Conservation (phyloP, 2,797 vertebrate genomes). For the Acipenser oxyrinchus region DNA sequence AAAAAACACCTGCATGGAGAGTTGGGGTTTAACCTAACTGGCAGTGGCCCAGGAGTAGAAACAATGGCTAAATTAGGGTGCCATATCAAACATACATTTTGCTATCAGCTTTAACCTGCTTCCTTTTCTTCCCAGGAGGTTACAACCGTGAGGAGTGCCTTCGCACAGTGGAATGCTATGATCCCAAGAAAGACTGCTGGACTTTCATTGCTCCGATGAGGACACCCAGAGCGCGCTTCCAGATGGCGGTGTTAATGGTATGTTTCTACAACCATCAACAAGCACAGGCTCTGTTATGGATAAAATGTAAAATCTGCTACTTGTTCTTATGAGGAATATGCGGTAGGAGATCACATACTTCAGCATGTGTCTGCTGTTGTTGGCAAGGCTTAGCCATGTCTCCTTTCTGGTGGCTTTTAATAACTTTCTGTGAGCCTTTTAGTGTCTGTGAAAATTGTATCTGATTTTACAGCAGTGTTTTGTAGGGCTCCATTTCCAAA, state of each 20-base stretch:
- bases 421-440: no score
- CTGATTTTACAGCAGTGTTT: no score
- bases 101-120: no score
- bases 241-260: conserved; percentile 97
- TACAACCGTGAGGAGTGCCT: conserved; percentile 97
- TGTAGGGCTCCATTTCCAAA: no score
- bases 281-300: not conserved
- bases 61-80: no score
- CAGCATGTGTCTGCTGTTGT: no score
- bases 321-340: not conserved
- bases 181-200: conserved; percentile 81
- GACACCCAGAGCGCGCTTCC: conserved; percentile 91
- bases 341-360: not conserved
- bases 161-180: conserved; percentile 92
- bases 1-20: no score
- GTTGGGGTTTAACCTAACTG: no score
- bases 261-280: conserved; percentile 8
- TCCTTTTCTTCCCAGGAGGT: conserved; percentile 60
- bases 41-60: no score
- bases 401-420: no score
- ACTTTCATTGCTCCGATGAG: conserved; percentile 92
- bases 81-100: not conserved
- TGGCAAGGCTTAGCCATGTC: no score
- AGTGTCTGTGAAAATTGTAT: no score
- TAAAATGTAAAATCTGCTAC: not conserved